Conservation (phyloP, 2,888 invertebrate species). For the Spialia ferax region DNA sequence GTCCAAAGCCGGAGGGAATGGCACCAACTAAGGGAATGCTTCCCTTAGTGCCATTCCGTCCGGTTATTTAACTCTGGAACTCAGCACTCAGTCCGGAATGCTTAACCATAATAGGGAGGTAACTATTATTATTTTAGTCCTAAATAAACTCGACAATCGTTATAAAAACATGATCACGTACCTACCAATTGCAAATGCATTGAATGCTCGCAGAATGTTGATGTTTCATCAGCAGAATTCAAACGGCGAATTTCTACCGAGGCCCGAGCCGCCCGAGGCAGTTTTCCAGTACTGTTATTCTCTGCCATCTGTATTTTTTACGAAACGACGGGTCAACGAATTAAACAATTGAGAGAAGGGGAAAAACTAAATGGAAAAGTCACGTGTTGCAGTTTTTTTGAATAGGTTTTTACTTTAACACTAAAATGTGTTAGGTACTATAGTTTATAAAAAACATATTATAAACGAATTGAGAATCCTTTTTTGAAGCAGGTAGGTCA, state of each 20-base stretch:
- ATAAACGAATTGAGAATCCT: background rate
- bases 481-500: no score
- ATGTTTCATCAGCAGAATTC: constrained; percentile 1
- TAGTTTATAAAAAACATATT: background rate
- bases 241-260: background rate
- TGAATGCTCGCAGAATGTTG: constrained; percentile 7
- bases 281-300: background rate
- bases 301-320: background rate
- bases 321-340: background rate
- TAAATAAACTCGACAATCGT: background rate
- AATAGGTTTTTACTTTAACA: background rate
- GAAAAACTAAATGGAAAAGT: background rate
- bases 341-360: background rate
- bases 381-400: background rate
- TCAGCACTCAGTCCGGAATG: no score
- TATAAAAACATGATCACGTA: background rate
- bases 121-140: no score
- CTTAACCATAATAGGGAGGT: no score
- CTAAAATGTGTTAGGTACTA: no score
- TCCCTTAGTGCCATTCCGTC: no score
- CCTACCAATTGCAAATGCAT: background rate
- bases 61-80: no score
- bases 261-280: background rate
- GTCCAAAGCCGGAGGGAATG: no score
- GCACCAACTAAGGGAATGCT: no score